Evolutionary conservation across 2,113 vertebrate genomes (phyloP).

Genomic region (Myotis davidii): DNA sequence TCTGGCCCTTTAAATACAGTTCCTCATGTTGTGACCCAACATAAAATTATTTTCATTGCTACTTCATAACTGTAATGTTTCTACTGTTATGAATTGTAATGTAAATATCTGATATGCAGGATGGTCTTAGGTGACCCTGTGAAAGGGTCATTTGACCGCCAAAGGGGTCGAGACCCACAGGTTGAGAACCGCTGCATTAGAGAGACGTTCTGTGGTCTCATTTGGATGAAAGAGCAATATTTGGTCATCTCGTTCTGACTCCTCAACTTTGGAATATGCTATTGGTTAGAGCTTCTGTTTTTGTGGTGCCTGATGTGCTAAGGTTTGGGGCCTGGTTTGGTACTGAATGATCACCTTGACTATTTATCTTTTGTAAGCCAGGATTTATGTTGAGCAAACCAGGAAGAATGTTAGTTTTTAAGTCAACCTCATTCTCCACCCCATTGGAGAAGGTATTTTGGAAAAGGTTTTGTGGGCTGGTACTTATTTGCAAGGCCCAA

Average conservation of each 20-base stretch:
- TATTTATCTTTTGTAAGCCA: neutral
- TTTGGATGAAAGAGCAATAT: neutral
- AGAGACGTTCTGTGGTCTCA: neutral
- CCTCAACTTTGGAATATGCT: neutral
- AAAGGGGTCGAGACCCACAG: too few relatives aligned
- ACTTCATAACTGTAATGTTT: too few relatives aligned
- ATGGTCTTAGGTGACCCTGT: too few relatives aligned
- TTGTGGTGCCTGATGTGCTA: slow-evolving; percentile 38
- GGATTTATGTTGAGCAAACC: neutral
- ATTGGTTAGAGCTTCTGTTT: slow-evolving; percentile 44
- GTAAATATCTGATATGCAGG: too few relatives aligned
- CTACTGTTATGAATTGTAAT: too few relatives aligned
- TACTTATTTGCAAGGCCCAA: slow-evolving; percentile 30
- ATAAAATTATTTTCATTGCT: too few relatives aligned
- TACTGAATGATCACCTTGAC: slow-evolving; percentile 43
- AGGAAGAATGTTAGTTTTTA: neutral
- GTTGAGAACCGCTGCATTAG: too few relatives aligned
- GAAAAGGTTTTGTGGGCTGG: neutral
- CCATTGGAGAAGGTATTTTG: neutral
- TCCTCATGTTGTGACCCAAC: too few relatives aligned
- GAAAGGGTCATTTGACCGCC: too few relatives aligned
- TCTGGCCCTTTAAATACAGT: too few relatives aligned
- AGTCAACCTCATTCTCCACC: neutral
- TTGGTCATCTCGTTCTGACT: neutral
- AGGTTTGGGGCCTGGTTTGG: slow-evolving; percentile 62